Conservation (phyloP, 2,113 vertebrate genomes). For the Notarius quadriscutis region DNA sequence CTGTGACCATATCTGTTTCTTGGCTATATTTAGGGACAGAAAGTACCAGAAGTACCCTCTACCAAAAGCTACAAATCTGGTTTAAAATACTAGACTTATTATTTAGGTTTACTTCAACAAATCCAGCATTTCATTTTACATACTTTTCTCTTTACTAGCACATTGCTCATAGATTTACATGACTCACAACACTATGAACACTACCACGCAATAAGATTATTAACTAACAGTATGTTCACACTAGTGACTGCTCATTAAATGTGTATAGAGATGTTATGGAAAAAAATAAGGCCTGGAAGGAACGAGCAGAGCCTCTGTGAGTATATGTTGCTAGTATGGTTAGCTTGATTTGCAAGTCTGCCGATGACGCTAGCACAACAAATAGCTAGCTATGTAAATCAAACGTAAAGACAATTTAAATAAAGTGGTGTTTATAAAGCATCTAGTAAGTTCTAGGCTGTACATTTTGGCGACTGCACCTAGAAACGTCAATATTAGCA, state of each 20-base stretch:
- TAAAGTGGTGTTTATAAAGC: background rate
- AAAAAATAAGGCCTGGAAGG: background rate
- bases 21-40: background rate
- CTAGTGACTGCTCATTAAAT: background rate
- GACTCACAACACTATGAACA: background rate
- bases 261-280: background rate
- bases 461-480: background rate
- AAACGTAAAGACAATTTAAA: background rate
- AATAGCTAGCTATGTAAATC: background rate
- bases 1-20: background rate
- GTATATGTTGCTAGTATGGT: background rate
- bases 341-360: background rate
- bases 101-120: too few species aligned
- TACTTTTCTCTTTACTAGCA: background rate
- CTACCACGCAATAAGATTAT: background rate
- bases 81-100: too few species aligned
- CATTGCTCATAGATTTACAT: background rate
- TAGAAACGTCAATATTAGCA: background rate
- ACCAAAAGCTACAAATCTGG: background rate
- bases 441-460: background rate
- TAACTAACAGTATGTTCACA: background rate
- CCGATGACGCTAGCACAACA: background rate
- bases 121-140: background rate
- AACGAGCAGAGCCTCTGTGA: background rate
- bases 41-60: background rate